Conservation (phyloP, 2,113 vertebrate genomes). For the Synchiropus splendidus region DNA sequence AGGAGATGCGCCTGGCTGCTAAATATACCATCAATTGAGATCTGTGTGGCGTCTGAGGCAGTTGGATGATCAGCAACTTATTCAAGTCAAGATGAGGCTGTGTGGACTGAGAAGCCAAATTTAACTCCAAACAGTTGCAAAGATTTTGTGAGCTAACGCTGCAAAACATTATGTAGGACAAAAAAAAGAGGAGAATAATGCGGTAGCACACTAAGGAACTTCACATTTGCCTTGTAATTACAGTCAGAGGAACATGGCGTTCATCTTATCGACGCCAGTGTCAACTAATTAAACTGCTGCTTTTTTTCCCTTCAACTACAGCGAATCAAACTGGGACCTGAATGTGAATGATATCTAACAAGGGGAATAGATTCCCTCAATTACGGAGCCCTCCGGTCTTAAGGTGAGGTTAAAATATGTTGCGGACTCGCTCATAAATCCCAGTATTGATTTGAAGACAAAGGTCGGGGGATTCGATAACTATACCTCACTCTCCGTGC, state of each 20-base stretch:
- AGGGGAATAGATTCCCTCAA: constrained; percentile 60
- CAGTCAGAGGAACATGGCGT: constrained; percentile 13
- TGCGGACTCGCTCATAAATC: constrained; percentile 44
- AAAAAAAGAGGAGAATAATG: no score
- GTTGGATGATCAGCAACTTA: no score
- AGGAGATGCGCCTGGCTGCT: no score
- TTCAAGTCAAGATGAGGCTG: no score
- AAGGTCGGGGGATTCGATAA: constrained; percentile 36
- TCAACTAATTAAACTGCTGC: constrained; percentile 51
- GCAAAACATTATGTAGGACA: no score
- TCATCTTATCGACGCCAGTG: constrained; percentile 36
- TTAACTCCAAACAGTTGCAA: no score
- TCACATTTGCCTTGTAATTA: constrained; percentile 29
- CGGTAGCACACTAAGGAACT: neutral
- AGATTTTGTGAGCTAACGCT: no score
- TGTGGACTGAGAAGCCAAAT: no score
- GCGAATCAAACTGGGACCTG: constrained; percentile 56
- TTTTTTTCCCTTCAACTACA: constrained; percentile 58
- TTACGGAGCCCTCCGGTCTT: constrained; percentile 49
- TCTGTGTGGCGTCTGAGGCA: no score
- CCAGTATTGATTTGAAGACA: constrained; percentile 49
- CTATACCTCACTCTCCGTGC: constrained; percentile 22
- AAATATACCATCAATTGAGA: no score
- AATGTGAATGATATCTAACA: constrained; percentile 58
- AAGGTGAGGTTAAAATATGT: constrained; percentile 42